Conservation (phyloP, 2,797 vertebrate species). For the Microctenopoma steveboyesi region DNA sequence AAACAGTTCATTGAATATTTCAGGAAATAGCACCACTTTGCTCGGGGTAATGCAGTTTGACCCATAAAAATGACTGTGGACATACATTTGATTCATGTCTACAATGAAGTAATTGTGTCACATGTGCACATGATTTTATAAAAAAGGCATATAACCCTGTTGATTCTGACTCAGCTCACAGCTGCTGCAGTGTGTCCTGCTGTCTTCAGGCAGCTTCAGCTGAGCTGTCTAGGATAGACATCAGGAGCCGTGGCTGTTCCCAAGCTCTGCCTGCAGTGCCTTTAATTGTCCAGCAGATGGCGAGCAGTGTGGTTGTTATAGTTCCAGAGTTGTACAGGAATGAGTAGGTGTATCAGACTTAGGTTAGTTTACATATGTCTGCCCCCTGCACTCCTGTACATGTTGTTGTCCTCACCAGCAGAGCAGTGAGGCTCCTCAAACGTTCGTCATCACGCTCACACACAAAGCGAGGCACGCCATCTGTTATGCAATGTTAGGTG, state of each 20-base stretch:
- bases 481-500: conserved; percentile 17
- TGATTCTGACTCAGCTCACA: neutral
- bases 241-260: neutral
- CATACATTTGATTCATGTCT: conserved; percentile 18
- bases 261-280: neutral
- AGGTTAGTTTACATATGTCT: neutral
- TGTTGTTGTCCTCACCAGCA: neutral
- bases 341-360: too few species aligned
- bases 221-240: too few species aligned
- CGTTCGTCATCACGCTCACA: conserved; percentile 39
- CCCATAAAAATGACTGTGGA: conserved; percentile 35
- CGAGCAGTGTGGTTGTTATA: neutral
- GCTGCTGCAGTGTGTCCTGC: conserved; percentile 1
- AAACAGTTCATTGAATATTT: neutral
- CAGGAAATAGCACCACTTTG: conserved; percentile 7
- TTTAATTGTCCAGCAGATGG: neutral
- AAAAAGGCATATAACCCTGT: neutral
- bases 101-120: conserved; percentile 41
- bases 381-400: neutral
- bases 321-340: neutral
- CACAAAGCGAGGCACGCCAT: conserved; percentile 20
- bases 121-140: conserved; percentile 35
- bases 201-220: neutral
- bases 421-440: conserved; percentile 5
- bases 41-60: neutral